These are phyloP conservation scores for Hanleya hanleyi DNA, from an alignment of 2,888 invertebrate genomes.

Conservation along the genomic window DNA sequence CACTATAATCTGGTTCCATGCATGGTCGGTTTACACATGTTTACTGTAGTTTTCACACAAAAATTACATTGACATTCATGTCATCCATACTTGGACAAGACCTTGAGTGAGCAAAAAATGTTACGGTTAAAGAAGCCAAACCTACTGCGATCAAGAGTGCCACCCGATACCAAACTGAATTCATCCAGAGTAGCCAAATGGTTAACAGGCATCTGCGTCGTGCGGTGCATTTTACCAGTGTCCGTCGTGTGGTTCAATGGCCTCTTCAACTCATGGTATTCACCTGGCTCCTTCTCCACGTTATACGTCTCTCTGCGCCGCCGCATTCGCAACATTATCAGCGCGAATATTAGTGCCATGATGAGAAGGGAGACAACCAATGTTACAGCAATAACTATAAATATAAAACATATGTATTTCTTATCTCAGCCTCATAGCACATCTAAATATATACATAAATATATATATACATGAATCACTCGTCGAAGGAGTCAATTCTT, in stretches of 20 bases:
- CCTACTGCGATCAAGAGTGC: background rate
- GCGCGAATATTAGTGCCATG: conserved; percentile 51
- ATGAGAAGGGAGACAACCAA: conserved; percentile 51
- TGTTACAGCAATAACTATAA: conserved; percentile 53
- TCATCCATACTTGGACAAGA: no score
- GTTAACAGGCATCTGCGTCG: conserved; percentile 32
- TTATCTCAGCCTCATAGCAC: no score
- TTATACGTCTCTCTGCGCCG: conserved; percentile 40
- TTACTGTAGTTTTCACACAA: no score
- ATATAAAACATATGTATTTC: no score
- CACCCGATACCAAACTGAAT: conserved; percentile 61
- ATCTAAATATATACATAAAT: no score
- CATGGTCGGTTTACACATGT: no score
- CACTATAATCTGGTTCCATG: no score
- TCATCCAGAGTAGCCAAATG: conserved; percentile 64
- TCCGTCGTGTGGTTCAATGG: conserved; percentile 43
- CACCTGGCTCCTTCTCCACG: conserved; percentile 45
- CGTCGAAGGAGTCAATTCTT: no score
- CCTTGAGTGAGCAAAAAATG: no score
- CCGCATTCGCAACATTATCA: conserved; percentile 49
- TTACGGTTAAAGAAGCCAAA: background rate
- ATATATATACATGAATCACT: no score
- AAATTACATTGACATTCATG: no score
- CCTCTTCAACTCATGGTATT: conserved; percentile 56
- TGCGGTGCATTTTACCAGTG: background rate